Conservation (phyloP, 2,113 vertebrate genomes). For the Maccullochella peelii region DNA sequence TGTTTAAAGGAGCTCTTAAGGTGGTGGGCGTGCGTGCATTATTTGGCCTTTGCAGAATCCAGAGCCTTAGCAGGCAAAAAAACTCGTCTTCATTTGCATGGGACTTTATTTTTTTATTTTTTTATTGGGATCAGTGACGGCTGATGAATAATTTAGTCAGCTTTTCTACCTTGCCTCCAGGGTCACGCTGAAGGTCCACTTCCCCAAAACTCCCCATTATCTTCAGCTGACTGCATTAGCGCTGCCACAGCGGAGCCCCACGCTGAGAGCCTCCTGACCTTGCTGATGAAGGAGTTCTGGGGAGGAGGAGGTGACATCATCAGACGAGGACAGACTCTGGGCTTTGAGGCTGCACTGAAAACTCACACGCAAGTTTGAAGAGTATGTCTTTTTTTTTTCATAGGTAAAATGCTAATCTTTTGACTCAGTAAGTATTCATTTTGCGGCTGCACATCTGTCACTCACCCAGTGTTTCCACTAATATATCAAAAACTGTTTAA, state of each 20-base stretch:
- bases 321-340: conserved; percentile 36
- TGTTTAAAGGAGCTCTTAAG: conserved; percentile 38
- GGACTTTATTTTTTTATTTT: conserved; percentile 70
- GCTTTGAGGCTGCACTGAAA: conserved; percentile 8
- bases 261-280: conserved; percentile 71
- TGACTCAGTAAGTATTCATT: conserved; percentile 7
- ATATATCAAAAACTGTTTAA: background rate
- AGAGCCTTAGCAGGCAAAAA: conserved; percentile 11
- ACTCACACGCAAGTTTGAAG: background rate
- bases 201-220: conserved; percentile 77
- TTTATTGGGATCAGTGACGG: conserved; percentile 77
- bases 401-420: background rate
- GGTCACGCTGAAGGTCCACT: conserved; percentile 78
- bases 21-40: conserved; percentile 14
- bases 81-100: conserved; percentile 68
- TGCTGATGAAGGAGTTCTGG: conserved; percentile 75
- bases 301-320: conserved; percentile 66
- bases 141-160: conserved; percentile 80
- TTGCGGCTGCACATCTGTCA: background rate
- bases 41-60: conserved; percentile 37
- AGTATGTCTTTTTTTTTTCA: background rate
- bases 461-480: too few species aligned
- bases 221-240: conserved; percentile 75
- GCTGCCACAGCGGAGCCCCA: conserved; percentile 46
- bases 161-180: conserved; percentile 69